Percentiles rank a stretch among this genome's conserved stretches.
phyloP scores from a whole-genome alignment of 2,113 vertebrate species.

The Alexandromys fortis region DNA sequence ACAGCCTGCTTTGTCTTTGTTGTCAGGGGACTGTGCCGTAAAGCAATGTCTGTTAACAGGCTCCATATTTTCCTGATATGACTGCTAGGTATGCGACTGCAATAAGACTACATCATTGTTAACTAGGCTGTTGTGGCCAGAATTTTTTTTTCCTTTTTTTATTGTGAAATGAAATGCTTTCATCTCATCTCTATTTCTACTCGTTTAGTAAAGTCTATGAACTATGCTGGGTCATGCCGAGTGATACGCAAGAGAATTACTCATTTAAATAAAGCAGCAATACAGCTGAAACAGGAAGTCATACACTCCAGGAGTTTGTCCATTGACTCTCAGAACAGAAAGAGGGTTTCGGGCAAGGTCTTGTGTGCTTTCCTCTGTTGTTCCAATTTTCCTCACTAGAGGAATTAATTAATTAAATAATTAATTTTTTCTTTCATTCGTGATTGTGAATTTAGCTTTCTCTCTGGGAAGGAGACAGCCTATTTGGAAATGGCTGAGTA shows the following conservation, averaged over 20 bases:
- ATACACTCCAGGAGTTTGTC: constrained; percentile 10
- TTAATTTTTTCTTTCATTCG: neutral
- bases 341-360: constrained; percentile 49
- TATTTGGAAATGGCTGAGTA: neutral
- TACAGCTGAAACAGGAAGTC: neutral
- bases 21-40: neutral
- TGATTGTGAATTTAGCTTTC: neutral
- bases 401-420: neutral
- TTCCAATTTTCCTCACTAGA: constrained; percentile 14
- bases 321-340: constrained; percentile 3
- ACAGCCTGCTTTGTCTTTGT: neutral
- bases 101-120: neutral
- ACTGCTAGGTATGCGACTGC: neutral
- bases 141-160: neutral
- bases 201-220: constrained; percentile 51
- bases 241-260: constrained; percentile 31
- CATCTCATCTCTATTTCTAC: neutral
- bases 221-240: constrained; percentile 13
- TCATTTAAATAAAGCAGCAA: constrained; percentile 57
- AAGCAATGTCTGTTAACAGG: neutral
- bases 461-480: neutral
- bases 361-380: neutral
- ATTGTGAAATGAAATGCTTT: constrained; percentile 34
- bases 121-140: neutral
- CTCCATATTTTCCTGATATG: constrained; percentile 27